phyloP scores from a whole-genome alignment of 1,140 invertebrate genomes.

The Radopholus similis region DNA sequence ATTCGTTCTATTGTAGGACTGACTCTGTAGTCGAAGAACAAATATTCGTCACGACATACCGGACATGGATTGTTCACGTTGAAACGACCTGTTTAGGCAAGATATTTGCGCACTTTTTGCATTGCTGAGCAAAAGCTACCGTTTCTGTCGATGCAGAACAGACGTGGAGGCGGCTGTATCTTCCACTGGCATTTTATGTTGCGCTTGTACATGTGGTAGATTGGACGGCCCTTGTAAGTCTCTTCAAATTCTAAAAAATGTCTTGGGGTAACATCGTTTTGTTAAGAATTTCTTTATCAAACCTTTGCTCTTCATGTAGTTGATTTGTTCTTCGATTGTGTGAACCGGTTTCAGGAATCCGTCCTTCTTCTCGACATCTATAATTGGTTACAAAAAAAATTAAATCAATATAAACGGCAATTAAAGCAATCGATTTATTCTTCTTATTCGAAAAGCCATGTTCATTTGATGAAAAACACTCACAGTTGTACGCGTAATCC shows the following conservation, averaged over 20 bases:
- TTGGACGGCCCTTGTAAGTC: slow-evolving; percentile 54
- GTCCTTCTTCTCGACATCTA: slow-evolving; percentile 47
- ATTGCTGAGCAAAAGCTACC: slow-evolving; percentile 24
- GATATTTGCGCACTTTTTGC: neutral
- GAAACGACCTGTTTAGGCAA: slow-evolving; percentile 31
- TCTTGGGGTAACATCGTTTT: slow-evolving; percentile 3
- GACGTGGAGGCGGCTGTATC: slow-evolving; percentile 48
- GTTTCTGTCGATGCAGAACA: slow-evolving; percentile 57
- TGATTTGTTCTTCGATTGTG: slow-evolving; percentile 53
- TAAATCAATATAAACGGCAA: too few relatives aligned
- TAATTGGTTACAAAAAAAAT: too few relatives aligned
- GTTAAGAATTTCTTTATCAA: neutral
- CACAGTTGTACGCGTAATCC: slow-evolving; percentile 47
- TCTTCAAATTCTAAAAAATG: slow-evolving; percentile 50
- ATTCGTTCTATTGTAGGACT: neutral
- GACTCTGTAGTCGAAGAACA: slow-evolving; percentile 58
- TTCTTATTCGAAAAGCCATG: too few relatives aligned
- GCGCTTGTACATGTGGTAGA: slow-evolving; percentile 53
- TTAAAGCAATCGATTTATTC: too few relatives aligned
- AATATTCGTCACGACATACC: slow-evolving; percentile 57
- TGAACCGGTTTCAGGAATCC: slow-evolving; percentile 56
- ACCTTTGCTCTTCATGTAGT: slow-evolving; percentile 57
- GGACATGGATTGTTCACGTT: slow-evolving; percentile 57
- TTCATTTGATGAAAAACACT: slow-evolving; percentile 4
- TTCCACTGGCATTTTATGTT: slow-evolving; percentile 46